These are phyloP conservation scores for Lampris incognitus DNA, from an alignment of 2,113 vertebrate species.

Conservation along the genomic window DNA sequence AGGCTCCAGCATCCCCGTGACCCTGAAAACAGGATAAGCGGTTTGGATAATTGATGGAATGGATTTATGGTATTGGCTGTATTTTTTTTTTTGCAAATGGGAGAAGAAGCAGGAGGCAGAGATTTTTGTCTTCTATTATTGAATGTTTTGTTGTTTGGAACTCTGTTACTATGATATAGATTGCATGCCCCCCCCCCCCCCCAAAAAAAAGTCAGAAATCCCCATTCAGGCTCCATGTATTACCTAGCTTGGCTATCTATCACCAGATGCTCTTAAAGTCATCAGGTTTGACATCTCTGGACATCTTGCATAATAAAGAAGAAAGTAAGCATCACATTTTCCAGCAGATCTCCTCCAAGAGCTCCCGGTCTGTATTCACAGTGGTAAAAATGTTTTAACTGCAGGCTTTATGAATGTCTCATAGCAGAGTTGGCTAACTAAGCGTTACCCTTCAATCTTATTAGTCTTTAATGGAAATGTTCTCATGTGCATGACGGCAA, in stretches of 20 bases:
- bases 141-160: no score
- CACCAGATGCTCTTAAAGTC: slow-evolving; percentile 31
- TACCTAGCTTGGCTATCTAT: neutral
- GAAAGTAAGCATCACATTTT: slow-evolving; percentile 28
- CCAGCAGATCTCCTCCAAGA: slow-evolving; percentile 28
- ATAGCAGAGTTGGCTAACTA: neutral
- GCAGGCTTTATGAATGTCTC: neutral
- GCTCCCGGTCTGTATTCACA: neutral
- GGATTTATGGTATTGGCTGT: neutral
- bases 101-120: neutral
- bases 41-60: no score
- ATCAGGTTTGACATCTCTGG: slow-evolving; percentile 28
- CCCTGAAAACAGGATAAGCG: no score
- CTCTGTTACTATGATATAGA: no score
- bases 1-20: no score
- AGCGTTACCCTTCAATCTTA: neutral
- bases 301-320: slow-evolving; percentile 26
- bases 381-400: slow-evolving; percentile 20
- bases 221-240: slow-evolving; percentile 18
- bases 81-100: slow-evolving; percentile 9
- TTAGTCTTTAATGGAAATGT: neutral
- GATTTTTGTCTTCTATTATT: slow-evolving; percentile 27
- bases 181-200: no score
- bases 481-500: neutral
- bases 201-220: neutral